Conservation (phyloP, 1,140 invertebrate genomes). For the Leptinotarsa lineolata region DNA sequence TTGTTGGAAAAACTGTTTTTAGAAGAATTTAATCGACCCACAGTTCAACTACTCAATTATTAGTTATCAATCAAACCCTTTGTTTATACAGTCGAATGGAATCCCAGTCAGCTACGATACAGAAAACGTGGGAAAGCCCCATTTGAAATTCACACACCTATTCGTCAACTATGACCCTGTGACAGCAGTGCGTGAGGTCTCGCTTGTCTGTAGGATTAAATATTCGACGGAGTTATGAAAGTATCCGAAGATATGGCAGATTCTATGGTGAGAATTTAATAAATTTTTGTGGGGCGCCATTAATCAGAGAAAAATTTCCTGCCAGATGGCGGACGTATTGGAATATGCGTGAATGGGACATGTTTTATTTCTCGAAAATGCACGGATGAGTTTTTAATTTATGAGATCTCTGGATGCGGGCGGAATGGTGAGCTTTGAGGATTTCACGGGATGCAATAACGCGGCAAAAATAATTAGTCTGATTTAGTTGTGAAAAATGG, state of each 20-base stretch:
- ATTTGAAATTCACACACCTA: neutral
- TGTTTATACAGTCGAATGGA: too few species aligned
- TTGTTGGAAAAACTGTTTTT: too few species aligned
- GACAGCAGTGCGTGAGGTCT: slow-evolving; percentile 4
- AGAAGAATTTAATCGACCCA: too few species aligned
- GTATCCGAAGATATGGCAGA: slow-evolving; percentile 1
- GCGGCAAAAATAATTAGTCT: neutral
- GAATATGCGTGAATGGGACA: slow-evolving; percentile 5
- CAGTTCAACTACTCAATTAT: too few species aligned
- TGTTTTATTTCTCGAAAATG: neutral
- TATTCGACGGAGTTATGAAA: slow-evolving; percentile 1
- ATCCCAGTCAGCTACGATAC: too few species aligned
- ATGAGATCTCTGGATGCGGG: neutral
- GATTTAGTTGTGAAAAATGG: too few species aligned
- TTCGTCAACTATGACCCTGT: neutral
- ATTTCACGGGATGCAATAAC: neutral
- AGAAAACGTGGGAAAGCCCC: neutral
- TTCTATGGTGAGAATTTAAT: neutral
- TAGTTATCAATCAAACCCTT: too few species aligned
- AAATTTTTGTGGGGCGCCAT: neutral
- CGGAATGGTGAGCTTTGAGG: neutral
- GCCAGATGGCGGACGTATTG: neutral
- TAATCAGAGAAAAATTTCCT: slow-evolving; percentile 8
- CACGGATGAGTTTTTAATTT: slow-evolving; percentile 1
- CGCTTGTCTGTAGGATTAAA: slow-evolving; percentile 1